phyloP scores from a whole-genome alignment of 2,113 vertebrate genomes.

The Vicugna pacos region DNA sequence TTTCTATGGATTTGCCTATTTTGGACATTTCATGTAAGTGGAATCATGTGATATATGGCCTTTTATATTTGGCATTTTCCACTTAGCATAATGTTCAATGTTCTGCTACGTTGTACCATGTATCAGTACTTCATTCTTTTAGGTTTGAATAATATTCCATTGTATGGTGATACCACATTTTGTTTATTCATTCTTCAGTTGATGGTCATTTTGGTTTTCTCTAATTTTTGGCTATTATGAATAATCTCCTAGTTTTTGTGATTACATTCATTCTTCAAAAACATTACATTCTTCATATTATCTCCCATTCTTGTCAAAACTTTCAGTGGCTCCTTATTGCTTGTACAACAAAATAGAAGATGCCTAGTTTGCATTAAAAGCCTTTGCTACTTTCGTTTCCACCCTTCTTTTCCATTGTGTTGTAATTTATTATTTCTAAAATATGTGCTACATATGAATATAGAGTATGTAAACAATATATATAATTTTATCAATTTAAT shows the following conservation, averaged over 20 bases:
- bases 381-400: not conserved
- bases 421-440: not conserved
- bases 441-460: not conserved
- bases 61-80: not conserved
- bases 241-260: not conserved
- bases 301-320: constrained; percentile 32
- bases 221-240: not conserved
- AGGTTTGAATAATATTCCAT: not conserved
- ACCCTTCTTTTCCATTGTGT: not conserved
- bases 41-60: not conserved
- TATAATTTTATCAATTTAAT: not conserved
- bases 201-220: not conserved
- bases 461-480: not conserved
- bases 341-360: not conserved
- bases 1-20: constrained; percentile 15
- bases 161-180: not conserved
- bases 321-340: not conserved
- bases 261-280: not conserved
- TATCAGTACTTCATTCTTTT: not conserved
- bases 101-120: not conserved
- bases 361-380: not conserved
- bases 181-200: not conserved
- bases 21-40: not conserved
- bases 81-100: not conserved
- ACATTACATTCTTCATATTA: not conserved